phyloP scores from a whole-genome alignment of 1,140 invertebrate genomes.

The Fopius arisanus region DNA sequence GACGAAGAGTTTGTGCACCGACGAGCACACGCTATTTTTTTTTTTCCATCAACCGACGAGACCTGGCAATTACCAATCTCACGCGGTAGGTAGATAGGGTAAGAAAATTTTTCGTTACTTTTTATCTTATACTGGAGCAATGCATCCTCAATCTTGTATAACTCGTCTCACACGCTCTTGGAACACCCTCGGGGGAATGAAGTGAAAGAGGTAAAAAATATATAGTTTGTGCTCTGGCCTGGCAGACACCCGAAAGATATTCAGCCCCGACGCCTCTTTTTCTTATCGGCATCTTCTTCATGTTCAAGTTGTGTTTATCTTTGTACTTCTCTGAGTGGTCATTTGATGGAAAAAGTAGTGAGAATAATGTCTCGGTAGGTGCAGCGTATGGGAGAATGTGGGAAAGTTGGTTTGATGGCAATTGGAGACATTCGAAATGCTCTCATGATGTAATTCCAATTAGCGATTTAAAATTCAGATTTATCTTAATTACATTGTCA shows the following conservation, averaged over 20 bases:
- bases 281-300: background rate
- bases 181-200: background rate
- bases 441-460: background rate
- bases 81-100: conserved; percentile 37
- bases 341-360: background rate
- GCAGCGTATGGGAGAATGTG: no score
- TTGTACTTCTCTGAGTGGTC: background rate
- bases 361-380: background rate
- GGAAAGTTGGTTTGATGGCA: no score
- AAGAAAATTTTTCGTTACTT: conserved; percentile 37
- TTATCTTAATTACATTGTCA: no score
- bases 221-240: background rate
- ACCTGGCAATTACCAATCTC: conserved; percentile 46
- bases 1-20: conserved; percentile 36
- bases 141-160: background rate
- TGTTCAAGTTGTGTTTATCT: background rate
- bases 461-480: no score
- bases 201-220: background rate
- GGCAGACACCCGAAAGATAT: background rate
- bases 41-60: background rate
- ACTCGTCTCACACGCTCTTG: background rate
- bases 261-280: background rate
- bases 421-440: background rate
- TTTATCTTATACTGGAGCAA: conserved; percentile 25
- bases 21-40: conserved; percentile 15